Base-by-base conservation (phyloP, 2,797 vertebrate genomes). In the Carapus acus region DNA sequence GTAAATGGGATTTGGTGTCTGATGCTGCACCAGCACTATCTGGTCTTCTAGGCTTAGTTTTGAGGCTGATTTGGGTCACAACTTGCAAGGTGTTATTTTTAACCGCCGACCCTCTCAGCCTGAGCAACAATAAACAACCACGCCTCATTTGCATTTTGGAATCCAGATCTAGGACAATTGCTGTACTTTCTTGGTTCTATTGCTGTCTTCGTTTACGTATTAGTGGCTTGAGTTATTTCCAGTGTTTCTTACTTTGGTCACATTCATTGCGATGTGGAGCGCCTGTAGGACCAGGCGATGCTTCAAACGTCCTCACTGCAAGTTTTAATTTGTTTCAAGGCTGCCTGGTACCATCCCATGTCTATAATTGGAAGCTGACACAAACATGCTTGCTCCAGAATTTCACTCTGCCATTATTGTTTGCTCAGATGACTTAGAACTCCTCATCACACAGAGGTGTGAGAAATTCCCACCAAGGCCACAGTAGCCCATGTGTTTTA, bases 51-150 rank as follows among this genome's bases (percentile, higher is more conserved):
- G 69, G 63, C 57, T 79, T 88, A 83, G 85, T 86, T 85, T 72
- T 75, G 63, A 76, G 72, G 54, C 74, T 78, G 80, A 89, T 87
- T 78, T 88, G 71, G 86, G 87, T 88, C 88, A 88, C 70, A 64
- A 78, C 77, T 79, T 61, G 20, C 70, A 73, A 86, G 76, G 83
- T 85, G 82, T 83, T 87, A 82, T 86, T 86, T 86, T 83, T 80
- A 84, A 82, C 71, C 77, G 74, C 47, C 70, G 69, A 69, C 73
- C 71, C 77, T 71, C 84, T 87, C 77, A 80, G 76, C 81, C 78
- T 84, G 53, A 80, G 78, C 68, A 65, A 78, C 74, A 80, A 77
- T 71, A 60, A 74, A 74, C 67, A 76, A 55, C 34, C 44, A 27
- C 59, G 63, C 53, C 58, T 37, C 17, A 84, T 81, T 82, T 73